Percentiles rank a stretch among this genome's conserved stretches.
Evolutionary conservation across 2,113 vertebrate genomes (phyloP).

Genomic region (Harpagus bidentatus): DNA sequence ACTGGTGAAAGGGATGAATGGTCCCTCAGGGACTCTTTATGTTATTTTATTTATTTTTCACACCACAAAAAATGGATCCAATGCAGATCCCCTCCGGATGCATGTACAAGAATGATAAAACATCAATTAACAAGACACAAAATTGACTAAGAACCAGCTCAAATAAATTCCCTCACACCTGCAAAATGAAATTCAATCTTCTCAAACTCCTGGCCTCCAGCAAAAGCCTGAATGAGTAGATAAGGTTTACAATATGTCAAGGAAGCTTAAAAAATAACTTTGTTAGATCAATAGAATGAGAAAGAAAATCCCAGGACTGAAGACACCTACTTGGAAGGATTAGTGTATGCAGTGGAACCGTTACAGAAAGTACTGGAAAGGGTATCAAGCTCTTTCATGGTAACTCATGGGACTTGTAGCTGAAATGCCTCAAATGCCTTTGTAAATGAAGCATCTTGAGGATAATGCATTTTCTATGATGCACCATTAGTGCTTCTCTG

Average conservation of each 20-base stretch:
- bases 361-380: neutral
- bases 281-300: neutral
- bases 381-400: neutral
- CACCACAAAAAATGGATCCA: neutral
- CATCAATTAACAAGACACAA: slow-evolving; percentile 31
- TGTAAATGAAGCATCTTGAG: neutral
- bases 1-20: neutral
- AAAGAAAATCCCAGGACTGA: slow-evolving; percentile 21
- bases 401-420: neutral
- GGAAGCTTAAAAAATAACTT: slow-evolving; percentile 22
- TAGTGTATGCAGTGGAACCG: neutral
- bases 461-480: neutral
- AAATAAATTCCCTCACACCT: neutral
- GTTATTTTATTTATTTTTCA: slow-evolving; percentile 12
- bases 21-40: neutral
- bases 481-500: neutral
- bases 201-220: neutral
- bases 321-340: slow-evolving; percentile 16
- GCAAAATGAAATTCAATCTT: neutral
- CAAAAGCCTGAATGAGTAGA: slow-evolving; percentile 10
- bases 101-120: slow-evolving; percentile 8
- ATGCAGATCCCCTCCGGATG: neutral
- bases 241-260: slow-evolving; percentile 11
- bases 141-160: neutral
- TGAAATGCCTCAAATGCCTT: neutral